Evolutionary conservation across 2,113 vertebrate species (phyloP), one percentile per base, ranked within the genome.

Genomic region (Garra rufa): DNA sequence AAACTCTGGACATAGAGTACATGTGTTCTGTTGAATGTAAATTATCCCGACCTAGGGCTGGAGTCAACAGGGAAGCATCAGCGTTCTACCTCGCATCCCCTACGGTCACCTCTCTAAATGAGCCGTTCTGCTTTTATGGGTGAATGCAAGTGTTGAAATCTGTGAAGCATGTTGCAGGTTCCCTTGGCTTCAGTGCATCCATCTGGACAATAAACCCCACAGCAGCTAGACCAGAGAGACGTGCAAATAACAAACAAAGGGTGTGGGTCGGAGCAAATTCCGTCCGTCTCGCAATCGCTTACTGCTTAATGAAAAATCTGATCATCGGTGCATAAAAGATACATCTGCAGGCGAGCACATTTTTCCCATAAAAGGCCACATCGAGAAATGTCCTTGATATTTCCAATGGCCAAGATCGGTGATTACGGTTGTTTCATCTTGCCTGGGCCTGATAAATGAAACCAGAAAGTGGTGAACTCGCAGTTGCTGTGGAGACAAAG

Each of bases 151-250:
- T 94, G 93, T 91, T 92, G 88, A 89, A 90, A 89, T 82, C 83
- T 89, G 90, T 89, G 83, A 85, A 90, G 83, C 83, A 85, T 19
- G 63, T 69, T 84, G 87, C 50, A 15, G 87, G 89, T 89, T 92
- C 89, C 88, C 85, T 81, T 89, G 86, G 85, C 87, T 91, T 88
- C 85, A 91, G 89, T 21, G 81, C 85, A 52, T 79, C 84, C 93
- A 94, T 93, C 92, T 93, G 92, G 92, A 88, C 86, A 86, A 91
- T 92, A 93, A 92, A 93, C 79, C 61, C 41, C 17, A 75, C 81
- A 70, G 55, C 71, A 63, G 65, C 77, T 46, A 46, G 21, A 59
- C 84, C 65, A 61, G 24, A 30, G 63, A 70, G 75, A 80, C 55
- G 52, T 70, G 81, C 59, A 38, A 69, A 87, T 88, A 88, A 87